Evolutionary conservation across 1,140 invertebrate genomes (phyloP).

Genomic region (Conus ventricosus): DNA sequence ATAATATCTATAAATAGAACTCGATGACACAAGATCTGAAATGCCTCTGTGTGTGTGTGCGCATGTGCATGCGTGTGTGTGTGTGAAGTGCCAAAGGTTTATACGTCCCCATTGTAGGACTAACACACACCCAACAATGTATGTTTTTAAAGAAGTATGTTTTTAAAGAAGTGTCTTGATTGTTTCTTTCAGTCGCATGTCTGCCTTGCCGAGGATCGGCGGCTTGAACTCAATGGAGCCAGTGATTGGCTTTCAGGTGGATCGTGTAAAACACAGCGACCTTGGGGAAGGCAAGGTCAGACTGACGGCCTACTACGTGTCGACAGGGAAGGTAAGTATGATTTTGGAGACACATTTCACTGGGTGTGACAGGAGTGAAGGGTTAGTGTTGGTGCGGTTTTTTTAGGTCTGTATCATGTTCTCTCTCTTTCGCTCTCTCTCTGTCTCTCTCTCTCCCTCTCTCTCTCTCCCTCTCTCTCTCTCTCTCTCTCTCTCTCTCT

Average conservation of each 20-base stretch:
- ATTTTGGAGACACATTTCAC: not conserved
- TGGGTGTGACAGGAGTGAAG: too few relatives aligned
- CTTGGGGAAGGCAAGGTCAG: slow-evolving; percentile 71
- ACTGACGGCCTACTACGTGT: slow-evolving; percentile 70
- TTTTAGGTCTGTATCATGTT: not conserved
- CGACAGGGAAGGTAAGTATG: slow-evolving; percentile 67
- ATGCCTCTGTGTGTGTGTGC: too few relatives aligned
- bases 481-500: not conserved
- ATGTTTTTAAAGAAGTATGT: too few relatives aligned
- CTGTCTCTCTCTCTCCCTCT: not conserved
- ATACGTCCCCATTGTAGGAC: too few relatives aligned
- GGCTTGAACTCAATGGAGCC: slow-evolving; percentile 60
- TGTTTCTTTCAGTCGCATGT: slow-evolving; percentile 9
- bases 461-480: not conserved
- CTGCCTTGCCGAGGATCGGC: slow-evolving; percentile 59
- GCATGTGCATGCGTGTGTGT: too few relatives aligned
- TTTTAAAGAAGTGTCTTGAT: not conserved
- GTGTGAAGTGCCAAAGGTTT: too few relatives aligned
- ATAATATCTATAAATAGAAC: too few relatives aligned
- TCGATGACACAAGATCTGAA: too few relatives aligned
- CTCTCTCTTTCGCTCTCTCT: not conserved
- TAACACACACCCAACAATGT: too few relatives aligned
- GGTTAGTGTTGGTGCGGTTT: not conserved
- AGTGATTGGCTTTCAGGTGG: slow-evolving; percentile 72
- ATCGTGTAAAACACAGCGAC: slow-evolving; percentile 68